Base-by-base conservation (phyloP, 2,888 invertebrate genomes). In the Drosophila demipolita region DNA sequence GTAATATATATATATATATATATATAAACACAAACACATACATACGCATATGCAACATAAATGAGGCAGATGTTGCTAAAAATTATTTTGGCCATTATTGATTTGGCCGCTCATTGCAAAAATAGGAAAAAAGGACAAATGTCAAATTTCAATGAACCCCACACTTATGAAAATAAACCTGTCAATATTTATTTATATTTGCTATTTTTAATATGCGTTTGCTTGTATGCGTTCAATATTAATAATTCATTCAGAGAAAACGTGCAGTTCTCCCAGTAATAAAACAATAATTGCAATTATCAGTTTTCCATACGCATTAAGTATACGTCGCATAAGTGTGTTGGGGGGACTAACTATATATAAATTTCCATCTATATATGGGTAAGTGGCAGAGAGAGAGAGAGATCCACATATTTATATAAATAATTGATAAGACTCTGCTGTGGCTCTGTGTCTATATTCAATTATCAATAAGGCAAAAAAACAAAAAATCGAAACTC, bases 121-220 rank as follows among this genome's bases (percentile, higher is more conserved):
- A 32, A 29, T 29, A 29, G 29, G 29, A 15, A n/a, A 29, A 57
- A 40, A 49, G 42, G 42, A 45, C 64, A 59, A 59, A 70, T 73
- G 83, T 83, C 78, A 90, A 89, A 89, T 87, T 87, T 89, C 87
- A 89, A 85, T 75, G 90, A 85, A 90, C 87, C 68, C 54, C 69
- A 73, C 66, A 66, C 73, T 81, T 83, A 80, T 83, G 90, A 89
- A 87, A 85, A 40, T 42, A 23, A 23, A 38, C 17, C 33, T 55
- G 42, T 23, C 42, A 52, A 73, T 66, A 70, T 70, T 62, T 77
- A 63, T 77, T 75, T 78, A 73, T 73, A 82, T 42, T 75, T 66
- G 68, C 68, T 87, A 83, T 87, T 89, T 73, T 66, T 87, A 84
- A 75, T 32, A 49, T 54, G 26, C 8, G 2, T 45, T 20, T 42